phyloP scores from a whole-genome alignment of 2,888 invertebrate species.

The Congeria kusceri region DNA sequence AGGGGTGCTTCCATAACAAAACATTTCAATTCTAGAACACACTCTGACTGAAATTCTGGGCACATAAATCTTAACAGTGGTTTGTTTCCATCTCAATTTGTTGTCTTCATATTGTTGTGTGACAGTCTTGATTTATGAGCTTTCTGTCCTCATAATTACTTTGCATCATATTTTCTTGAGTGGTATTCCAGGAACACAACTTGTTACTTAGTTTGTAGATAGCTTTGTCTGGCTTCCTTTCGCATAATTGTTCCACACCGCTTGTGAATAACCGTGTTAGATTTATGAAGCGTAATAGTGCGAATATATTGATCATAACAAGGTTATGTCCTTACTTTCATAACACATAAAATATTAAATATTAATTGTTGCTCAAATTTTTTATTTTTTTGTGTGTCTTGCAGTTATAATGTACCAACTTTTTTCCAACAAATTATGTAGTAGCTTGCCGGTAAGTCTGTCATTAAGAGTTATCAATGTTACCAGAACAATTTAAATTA shows the following conservation, averaged over 20 bases:
- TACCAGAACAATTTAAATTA: too few relatives aligned
- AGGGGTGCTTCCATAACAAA: too few relatives aligned
- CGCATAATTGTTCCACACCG: conserved; percentile 1
- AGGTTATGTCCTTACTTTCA: too few relatives aligned
- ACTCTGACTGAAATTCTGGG: not conserved
- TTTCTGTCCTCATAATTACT: conserved; percentile 30
- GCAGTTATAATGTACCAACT: too few relatives aligned
- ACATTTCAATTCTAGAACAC: too few relatives aligned
- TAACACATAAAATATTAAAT: too few relatives aligned
- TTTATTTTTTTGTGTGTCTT: too few relatives aligned
- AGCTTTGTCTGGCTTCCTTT: conserved; percentile 16
- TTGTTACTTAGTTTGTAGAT: conserved; percentile 40
- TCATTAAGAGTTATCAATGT: too few relatives aligned
- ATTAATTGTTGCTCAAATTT: too few relatives aligned
- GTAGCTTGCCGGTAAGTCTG: too few relatives aligned
- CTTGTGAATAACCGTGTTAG: conserved; percentile 17
- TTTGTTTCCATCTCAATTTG: conserved; percentile 5
- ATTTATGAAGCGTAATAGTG: conserved; percentile 5
- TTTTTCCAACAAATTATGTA: too few relatives aligned
- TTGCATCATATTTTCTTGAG: conserved; percentile 46
- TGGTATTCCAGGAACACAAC: conserved; percentile 29
- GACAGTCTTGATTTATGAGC: conserved; percentile 37
- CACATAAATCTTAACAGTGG: not conserved
- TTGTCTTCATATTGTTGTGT: conserved; percentile 27
- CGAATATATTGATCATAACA: conserved; percentile 20